Evolutionary conservation across 2,113 vertebrate genomes (phyloP), one percentile per base, ranked within the genome.

Genomic region (Epinephelus cyanopodus): DNA sequence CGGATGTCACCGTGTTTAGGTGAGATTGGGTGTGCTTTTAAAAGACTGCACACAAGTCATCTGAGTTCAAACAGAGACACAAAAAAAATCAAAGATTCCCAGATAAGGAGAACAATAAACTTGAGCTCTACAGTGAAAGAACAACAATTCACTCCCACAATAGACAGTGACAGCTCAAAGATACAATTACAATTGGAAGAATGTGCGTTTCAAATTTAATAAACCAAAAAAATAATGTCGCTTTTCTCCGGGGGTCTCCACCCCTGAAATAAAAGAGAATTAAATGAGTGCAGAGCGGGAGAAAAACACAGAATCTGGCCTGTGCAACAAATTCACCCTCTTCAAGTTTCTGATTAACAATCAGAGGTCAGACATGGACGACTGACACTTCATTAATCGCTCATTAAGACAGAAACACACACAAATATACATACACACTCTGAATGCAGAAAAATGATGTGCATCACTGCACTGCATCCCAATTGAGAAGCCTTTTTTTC

Each of bases 181-280:
- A 82, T 50, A 27, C 39, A 39, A 75, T 37, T 57, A 17, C 4
- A 21, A 50, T 7, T 58, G 42, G n/a, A 29, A 65, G 42, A 50
- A 66, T 5, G 65, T 71, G 23, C 58, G 79, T 79, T 75, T 80
- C 48, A 74, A 64, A 70, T 61, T 69, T 72, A 68, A 76, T 62
- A 50, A 74, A 63, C n/a, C 17, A 27, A 33, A 71, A 52, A 54
- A 67, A 61, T 45, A 45, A 61, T 68, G n/a, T 15, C 5, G 27
- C 18, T 52, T 63, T 52, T 42, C 47, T 72, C 27, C 12, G 12
- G 3, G 11, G 27, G 29, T 54, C 25, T 68, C 77, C 57, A 45
- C 9, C 42, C 27, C 63, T 67, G 23, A 66, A 74, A 83, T 64
- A 52, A 77, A 56, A 81, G 37, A 66, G 27, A 63, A 65, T 68